Evolutionary conservation across 2,797 vertebrate species (phyloP), one percentile per base, ranked within the genome.

Genomic region (Carcharodon carcharias): DNA sequence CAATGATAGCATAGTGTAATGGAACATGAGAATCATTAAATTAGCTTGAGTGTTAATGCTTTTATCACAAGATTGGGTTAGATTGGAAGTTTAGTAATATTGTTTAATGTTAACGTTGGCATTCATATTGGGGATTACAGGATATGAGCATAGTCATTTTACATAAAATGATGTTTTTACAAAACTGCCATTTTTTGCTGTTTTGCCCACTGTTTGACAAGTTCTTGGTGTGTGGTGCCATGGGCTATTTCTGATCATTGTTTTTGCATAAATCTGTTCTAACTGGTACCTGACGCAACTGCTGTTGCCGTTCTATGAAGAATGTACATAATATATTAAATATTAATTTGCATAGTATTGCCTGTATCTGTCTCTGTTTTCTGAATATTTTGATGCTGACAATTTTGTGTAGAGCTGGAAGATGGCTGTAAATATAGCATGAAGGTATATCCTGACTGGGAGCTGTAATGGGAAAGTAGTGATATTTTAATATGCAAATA

Each of bases 241-340:
- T 95, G 50, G 54, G 31, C 45, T 77, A 23, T 56, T 77, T 56
- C 94, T 73, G 94, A 73, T 95, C 28, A 93, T 93, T 93, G n/a
- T 93, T n/a, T 8, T 45, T 54, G 58, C 69, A 71, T 77, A 73
- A 95, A 95, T 95, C 35, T 95, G 69, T 95, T 95, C 12, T 45
- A 35, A 73, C 14, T 77, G 69, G 31, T 77, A 95, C 28, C 21
- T 95, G 69, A 95, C 77, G 45, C 67, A 73, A 73, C 69, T 45
- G 28, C 11, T 95, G 67, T 77, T 95, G 65, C 94, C 54, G 31
- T 95, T 31, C 26, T 73, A 73, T 73, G 50, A 95, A 95, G 69
- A 95, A 95, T 95, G 67, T 54, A 56, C n/a, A 93, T 40, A 93
- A 91, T 35, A 16, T 56, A 73, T 95, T 95, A 95, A 95, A 95